Percentiles rank a stretch among this genome's conserved stretches.
These are phyloP conservation scores for Dicranocentrus wangi DNA, from an alignment of 2,888 invertebrate species.

Conservation along the genomic window DNA sequence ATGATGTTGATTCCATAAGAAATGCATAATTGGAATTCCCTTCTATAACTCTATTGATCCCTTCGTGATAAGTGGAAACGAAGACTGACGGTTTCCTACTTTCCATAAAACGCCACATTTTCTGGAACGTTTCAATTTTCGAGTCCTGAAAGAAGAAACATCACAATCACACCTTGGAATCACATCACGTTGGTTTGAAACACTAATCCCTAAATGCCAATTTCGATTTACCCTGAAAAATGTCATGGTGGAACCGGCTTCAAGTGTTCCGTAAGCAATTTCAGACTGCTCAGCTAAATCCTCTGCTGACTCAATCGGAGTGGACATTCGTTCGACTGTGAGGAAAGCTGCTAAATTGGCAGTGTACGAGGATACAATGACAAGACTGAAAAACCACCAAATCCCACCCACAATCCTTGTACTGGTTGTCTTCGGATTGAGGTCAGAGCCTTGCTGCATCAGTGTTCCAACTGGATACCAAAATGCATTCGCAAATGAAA, in stretches of 20 bases:
- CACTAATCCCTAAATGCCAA: not conserved
- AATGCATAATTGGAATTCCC: constrained; percentile 91
- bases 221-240: constrained; percentile 83
- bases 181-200: too few species aligned
- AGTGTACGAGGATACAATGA: constrained; percentile 92
- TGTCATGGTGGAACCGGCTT: constrained; percentile 89
- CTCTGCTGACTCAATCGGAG: constrained; percentile 89
- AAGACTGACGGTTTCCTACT: constrained; percentile 83
- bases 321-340: constrained; percentile 91
- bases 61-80: constrained; percentile 84
- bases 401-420: constrained; percentile 78
- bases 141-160: constrained; percentile 80
- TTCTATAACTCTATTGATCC: constrained; percentile 84
- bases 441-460: constrained; percentile 92
- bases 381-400: constrained; percentile 79
- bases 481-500: constrained; percentile 95
- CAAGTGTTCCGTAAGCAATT: constrained; percentile 88
- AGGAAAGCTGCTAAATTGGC: constrained; percentile 93
- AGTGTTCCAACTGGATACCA: constrained; percentile 98
- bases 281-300: constrained; percentile 82
- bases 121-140: constrained; percentile 90
- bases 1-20: constrained; percentile 95
- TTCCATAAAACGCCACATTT: constrained; percentile 98
- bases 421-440: constrained; percentile 87
- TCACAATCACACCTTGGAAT: constrained; percentile 1